These are phyloP conservation scores for Apostichopus leukothele DNA, from an alignment of 53 echinoderm and acorn worm species.

Conservation along the genomic window DNA sequence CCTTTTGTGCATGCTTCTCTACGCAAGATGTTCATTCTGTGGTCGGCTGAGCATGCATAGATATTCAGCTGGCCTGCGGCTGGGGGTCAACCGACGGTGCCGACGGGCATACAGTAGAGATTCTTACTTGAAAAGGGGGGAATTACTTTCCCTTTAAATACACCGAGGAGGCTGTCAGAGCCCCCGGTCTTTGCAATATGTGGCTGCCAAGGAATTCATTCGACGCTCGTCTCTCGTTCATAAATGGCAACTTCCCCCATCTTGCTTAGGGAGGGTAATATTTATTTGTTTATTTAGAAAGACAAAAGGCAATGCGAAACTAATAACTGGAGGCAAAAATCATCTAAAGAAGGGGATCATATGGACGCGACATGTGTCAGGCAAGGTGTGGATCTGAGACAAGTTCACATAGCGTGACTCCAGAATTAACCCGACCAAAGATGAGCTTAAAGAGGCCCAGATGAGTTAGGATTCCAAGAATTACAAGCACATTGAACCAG, in stretches of 20 bases:
- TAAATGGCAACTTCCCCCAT: neutral
- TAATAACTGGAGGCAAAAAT: conserved; percentile 38
- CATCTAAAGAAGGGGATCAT: conserved; percentile 6
- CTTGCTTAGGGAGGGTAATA: neutral
- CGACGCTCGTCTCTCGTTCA: neutral
- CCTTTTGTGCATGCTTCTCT: neutral
- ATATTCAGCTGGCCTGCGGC: neutral
- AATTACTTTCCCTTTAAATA: conserved; percentile 6
- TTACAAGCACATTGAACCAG: too few relatives aligned
- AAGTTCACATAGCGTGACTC: conserved; percentile 28
- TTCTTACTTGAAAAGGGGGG: neutral
- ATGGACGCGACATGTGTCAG: conserved; percentile 32
- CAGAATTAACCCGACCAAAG: neutral
- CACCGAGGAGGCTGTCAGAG: neutral
- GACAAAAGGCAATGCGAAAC: conserved; percentile 41
- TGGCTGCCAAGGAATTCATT: neutral
- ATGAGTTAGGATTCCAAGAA: too few relatives aligned
- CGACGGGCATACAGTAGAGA: neutral
- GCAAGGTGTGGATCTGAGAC: neutral
- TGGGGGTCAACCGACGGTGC: neutral
- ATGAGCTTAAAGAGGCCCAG: neutral
- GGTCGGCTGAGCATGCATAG: neutral
- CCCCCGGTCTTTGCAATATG: too few relatives aligned
- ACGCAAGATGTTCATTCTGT: neutral
- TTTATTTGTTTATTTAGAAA: conserved; percentile 47